Conservation (phyloP, 2,888 invertebrate species). For the Melipona bicolor region DNA sequence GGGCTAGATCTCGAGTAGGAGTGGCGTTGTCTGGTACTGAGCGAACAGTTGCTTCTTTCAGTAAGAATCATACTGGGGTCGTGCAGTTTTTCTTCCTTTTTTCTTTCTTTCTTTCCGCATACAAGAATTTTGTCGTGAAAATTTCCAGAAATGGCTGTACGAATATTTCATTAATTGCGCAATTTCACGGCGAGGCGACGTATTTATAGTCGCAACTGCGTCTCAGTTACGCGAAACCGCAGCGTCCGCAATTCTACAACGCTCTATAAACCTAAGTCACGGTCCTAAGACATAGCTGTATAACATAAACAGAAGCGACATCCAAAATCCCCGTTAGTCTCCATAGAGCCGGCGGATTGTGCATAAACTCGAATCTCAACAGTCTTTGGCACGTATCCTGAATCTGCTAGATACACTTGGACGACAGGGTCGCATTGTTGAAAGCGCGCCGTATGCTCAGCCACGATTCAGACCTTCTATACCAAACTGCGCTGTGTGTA, state of each 20-base stretch:
- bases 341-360: conserved; percentile 9
- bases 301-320: conserved; percentile 24
- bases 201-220: not conserved
- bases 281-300: not conserved
- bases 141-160: not conserved
- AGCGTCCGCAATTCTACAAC: not conserved
- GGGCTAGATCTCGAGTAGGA: too few species aligned
- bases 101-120: too few species aligned
- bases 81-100: too few species aligned
- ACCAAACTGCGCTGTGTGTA: not conserved
- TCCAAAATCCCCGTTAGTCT: conserved; percentile 19
- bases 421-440: conserved; percentile 12
- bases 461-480: not conserved
- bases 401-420: conserved; percentile 5
- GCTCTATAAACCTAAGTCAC: conserved; percentile 7
- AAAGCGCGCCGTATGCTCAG: not conserved
- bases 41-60: too few species aligned
- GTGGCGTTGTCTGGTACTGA: too few species aligned
- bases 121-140: not conserved
- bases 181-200: too few species aligned
- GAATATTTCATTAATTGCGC: not conserved
- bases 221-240: not conserved
- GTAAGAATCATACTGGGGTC: too few species aligned
- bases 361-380: conserved; percentile 28
- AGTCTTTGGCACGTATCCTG: conserved; percentile 27